Evolutionary conservation across 2,797 vertebrate genomes (phyloP), one percentile per base, ranked within the genome.

Genomic region (Acanthornis magna): DNA sequence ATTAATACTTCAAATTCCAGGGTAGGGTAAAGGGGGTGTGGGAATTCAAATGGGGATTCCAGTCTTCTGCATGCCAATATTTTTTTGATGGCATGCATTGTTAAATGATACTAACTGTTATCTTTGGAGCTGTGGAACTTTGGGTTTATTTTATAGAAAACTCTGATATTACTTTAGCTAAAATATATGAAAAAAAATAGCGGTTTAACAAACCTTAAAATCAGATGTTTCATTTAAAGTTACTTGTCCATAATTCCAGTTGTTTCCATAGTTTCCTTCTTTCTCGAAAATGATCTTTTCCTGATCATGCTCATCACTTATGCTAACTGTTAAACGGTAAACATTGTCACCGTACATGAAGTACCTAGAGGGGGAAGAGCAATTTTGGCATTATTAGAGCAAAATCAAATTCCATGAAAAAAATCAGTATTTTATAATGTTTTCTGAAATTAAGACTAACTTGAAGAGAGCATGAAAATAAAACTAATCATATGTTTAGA

Each of bases 161-260:
- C 2, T 34, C 16, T 47, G 57, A 4, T 45, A 53, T 27, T 11
- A 30, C 21, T 61, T 53, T 89, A 60, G 51, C 34, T 81, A 67
- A 73, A 93, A 76, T 42, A 88, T 92, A 65, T n/a, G 5, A 19
- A 27, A 68, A 51, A 36, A 38, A 47, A 48, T 27, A 50, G 5
- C 6, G 22, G 32, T 25, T 72, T 81, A 89, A 63, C 96, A 81
- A 86, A 99, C 99, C 97, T 94, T 97, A 87, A 98, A 96, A 81
- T 96, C 74, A 7, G 89, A 88, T 3, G 97, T 98, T 94, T 98
- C 97, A 75, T 98, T 98, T 88, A 99, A 93, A 55, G 98, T 98
- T 91, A 98, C 96, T 97, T 99, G 99, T 45, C 98, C 99, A 10
- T 98, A 98, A 96, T 98, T 98, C 99, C 99, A 99, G 74, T 85